Base-by-base conservation (phyloP, 1,140 invertebrate species). In the Zaprionus gabonicus region DNA sequence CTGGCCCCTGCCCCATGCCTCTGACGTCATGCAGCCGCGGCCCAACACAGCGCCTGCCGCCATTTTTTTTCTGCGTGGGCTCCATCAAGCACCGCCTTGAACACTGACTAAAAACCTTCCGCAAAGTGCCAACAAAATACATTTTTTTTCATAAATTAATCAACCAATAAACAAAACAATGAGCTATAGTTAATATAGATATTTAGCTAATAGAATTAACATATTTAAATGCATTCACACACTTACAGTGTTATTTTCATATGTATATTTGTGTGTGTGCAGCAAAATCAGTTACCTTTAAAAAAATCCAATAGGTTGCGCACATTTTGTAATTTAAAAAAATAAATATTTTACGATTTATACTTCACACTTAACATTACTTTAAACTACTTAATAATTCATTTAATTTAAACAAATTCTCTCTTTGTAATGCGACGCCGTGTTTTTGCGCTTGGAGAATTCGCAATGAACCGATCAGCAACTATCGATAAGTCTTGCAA, bases 21-120 rank as follows among this genome's bases (percentile, higher is more conserved):
- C 7, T 46, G 55, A 64, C 20, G 59, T 44, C 15, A 13, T 41
- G 0, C 34, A 58, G 10, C 49, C 20, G 4, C 73, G 85, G 10
- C 85, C 85, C 0, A 44, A 53, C 13, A 90, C 86, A n/a, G 85
- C 85, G 9, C 85, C 85, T 6, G 59, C 85, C 9, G 63, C 64
- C 1, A 68, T 90, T 10, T 90, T 85, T 46, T n/a, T 74, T 34
- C 55, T 90, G 51, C 66, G 53, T 9, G 10, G 69, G 1, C 15
- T 46, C 5, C 38, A 58, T 10, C 12, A n/a, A 56, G 51, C 44
- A 56, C 28, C 62, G 59, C 63, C 57, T 7, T 9, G 3, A 49
- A 44, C 25, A 23, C 58, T 49, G 15, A 23, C 10, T n/a, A 34
- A 10, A 3, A 34, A 5, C 27, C 13, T 5, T 34, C 13, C 44